phyloP scores from a whole-genome alignment of 2,797 vertebrate genomes.

The Malurus splendens region DNA sequence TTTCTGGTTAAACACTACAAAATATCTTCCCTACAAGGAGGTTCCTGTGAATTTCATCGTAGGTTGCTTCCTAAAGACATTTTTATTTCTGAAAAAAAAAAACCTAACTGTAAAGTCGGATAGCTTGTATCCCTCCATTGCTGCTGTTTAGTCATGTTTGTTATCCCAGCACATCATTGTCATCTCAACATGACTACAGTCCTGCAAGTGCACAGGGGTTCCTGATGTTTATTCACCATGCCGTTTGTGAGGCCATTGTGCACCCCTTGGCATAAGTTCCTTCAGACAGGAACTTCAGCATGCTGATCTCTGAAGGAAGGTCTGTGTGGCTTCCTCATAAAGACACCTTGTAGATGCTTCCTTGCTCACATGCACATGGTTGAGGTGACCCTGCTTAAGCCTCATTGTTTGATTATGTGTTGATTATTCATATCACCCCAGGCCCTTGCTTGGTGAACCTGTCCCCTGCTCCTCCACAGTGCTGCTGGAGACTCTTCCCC shows the following conservation, averaged over 20 bases:
- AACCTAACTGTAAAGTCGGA: neutral
- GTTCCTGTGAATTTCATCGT: neutral
- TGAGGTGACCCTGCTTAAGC: neutral
- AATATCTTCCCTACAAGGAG: neutral
- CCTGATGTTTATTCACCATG: neutral
- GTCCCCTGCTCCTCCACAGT: neutral
- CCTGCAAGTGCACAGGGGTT: neutral
- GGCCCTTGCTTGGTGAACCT: neutral
- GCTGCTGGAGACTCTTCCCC: neutral
- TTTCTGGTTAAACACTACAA: neutral
- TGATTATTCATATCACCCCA: neutral
- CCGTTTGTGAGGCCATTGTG: neutral
- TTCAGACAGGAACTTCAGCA: neutral
- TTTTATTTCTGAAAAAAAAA: neutral
- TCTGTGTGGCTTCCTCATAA: neutral
- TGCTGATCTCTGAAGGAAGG: neutral
- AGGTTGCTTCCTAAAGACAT: neutral
- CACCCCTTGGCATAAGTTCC: accelerated
- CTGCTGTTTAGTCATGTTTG: neutral
- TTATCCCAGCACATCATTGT: neutral
- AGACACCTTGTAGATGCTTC: neutral
- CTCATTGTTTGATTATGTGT: neutral
- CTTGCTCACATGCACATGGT: neutral
- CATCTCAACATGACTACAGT: neutral
- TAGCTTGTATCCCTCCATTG: neutral